Base-by-base conservation (phyloP, 2,797 vertebrate species). In the Enoplosus armatus region DNA sequence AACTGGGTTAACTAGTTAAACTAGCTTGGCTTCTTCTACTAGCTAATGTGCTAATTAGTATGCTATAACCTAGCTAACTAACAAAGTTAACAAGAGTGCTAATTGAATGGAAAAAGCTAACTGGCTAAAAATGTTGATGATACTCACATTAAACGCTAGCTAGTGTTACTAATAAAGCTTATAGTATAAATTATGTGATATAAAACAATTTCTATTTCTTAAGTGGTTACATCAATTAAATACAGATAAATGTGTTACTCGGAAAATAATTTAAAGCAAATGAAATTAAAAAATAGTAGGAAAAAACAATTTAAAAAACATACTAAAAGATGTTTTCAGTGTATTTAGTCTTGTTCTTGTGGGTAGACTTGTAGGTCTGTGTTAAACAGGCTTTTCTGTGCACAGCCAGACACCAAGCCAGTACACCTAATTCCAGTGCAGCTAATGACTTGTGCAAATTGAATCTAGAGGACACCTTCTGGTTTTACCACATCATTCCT, bases 401-500 rank as follows among this genome's bases (percentile, higher is more conserved):
- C 14, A 63, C 14, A 63, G 41, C 5, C 33, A 74, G 29, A 73
- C 31, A 43, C 18, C 20, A 48, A 59, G 12, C 55, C 35, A 43
- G 6, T n/a, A 18, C 33, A 18, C 53, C 3, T 53, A 47, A 39
- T 75, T 66, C 39, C 53, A 62, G 5, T 33, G 35, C n/a, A 56
- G 16, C 50, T 33, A 5, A 59, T 51, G 39, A 72, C 48, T 60
- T 68, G 12, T 43, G 5, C 10, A 56, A 18, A 53, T 11, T 61
- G 41, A 68, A 53, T 80, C 11, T 50, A n/a, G n/a, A n/a, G 41
- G 41, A 63, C 22, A 39, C 26, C 62, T 43, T 86, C 90, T 89
- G 85, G 87, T 93, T 90, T 81, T 54, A 72, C 91, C 65, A 83
- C 88, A 87, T 88, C 39, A 48, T 65, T 77, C 53, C 41, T 67